Evolutionary conservation across 2,888 invertebrate genomes (phyloP), one percentile per base, ranked within the genome.

Genomic region (Zonitis immaculata): DNA sequence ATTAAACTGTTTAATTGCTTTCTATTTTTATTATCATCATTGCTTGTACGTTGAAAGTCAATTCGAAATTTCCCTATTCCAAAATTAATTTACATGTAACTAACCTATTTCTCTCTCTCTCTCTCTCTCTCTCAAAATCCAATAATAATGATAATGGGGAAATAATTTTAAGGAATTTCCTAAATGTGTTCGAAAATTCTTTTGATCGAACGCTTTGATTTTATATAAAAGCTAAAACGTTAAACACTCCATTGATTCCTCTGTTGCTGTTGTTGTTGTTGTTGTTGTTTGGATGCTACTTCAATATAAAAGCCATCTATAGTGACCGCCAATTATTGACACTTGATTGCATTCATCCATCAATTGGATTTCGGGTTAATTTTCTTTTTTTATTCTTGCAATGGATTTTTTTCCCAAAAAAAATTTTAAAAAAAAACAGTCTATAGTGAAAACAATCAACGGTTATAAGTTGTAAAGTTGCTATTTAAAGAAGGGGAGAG

Each of bases 171-270:
- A 58, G 59, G 63, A 67, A 66, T 68, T 63, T 63, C 66, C 66
- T 67, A 67, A 68, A 67, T 64, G 65, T 58, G 66, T 61, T 57
- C 65, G 65, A 65, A 65, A 66, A 65, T 64, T 66, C 67, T 66
- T 68, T 64, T 66, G 63, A 60, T 63, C 4, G 11, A 39, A 39
- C 18, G 39, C 39, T 22, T 18, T 42, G 43, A 44, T 47, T 45
- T 42, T 48, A 47, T 39, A 48, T n/a, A 39, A 51, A 22, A 35
- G 49, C 20, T 39, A 20, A 67, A 65, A 64, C 66, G 66, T 59
- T 64, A 56, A 62, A 64, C 66, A 63, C 65, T 58, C 66, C 66
- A 66, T 64, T 66, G 64, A 63, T 59, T 60, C 54, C 44, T 64
- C 61, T 55, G 55, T 55, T n/a, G n/a, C n/a, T n/a, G n/a, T n/a